These are phyloP conservation scores for Tetrax tetrax DNA, from an alignment of 2,113 vertebrate genomes.

Conservation along the genomic window DNA sequence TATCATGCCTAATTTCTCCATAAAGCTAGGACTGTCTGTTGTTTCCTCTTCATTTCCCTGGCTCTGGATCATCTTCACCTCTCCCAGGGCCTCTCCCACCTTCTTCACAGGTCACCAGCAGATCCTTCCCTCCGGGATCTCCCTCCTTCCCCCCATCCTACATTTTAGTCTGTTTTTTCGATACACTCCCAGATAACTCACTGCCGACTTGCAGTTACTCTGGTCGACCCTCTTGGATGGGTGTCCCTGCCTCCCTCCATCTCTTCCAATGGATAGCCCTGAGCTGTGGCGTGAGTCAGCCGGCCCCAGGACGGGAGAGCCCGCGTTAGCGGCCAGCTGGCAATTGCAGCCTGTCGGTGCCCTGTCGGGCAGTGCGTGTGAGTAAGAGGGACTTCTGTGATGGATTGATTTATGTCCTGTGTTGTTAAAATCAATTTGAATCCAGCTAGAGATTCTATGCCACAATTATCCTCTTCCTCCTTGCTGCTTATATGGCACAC, in stretches of 20 bases:
- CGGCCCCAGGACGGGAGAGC: background rate
- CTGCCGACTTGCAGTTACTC: background rate
- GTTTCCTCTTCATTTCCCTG: background rate
- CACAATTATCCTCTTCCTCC: background rate
- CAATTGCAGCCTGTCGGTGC: background rate
- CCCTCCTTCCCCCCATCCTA: background rate
- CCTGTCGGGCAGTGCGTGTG: fast-evolving
- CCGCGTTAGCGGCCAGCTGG: fast-evolving
- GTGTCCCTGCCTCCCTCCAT: background rate
- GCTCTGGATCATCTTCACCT: background rate
- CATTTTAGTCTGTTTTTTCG: background rate
- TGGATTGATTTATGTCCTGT: background rate
- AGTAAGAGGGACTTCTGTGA: background rate
- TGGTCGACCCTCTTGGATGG: background rate
- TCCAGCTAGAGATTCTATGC: background rate
- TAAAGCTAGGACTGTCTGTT: background rate
- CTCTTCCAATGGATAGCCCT: background rate
- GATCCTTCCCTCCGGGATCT: background rate
- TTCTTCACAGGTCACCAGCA: background rate
- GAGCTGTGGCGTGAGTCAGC: background rate
- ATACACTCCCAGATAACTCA: background rate
- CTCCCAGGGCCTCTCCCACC: background rate
- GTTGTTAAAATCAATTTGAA: background rate
- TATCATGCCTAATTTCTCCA: background rate
- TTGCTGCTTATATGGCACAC: background rate